Evolutionary conservation across 2,797 vertebrate genomes (phyloP).

Genomic region (Salarias fasciatus): DNA sequence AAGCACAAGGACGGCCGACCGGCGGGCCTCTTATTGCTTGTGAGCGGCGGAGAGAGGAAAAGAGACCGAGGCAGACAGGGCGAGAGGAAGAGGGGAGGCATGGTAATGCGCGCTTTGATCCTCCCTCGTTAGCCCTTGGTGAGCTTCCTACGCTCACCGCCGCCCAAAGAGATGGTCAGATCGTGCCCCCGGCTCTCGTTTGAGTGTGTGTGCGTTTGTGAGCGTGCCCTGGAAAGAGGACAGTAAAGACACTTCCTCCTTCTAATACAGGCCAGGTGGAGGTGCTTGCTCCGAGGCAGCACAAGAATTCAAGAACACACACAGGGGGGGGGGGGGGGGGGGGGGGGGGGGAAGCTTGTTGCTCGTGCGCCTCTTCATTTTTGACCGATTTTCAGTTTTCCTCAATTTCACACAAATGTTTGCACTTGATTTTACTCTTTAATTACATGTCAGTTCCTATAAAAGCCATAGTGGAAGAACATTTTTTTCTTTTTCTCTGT

Average conservation of each 20-base stretch:
- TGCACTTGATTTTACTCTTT: too few species aligned
- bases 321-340: too few species aligned
- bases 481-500: slow-evolving; percentile 84
- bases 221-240: slow-evolving; percentile 43
- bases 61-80: slow-evolving; percentile 49
- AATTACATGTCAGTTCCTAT: too few species aligned
- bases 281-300: slow-evolving; percentile 42
- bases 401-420: too few species aligned
- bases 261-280: slow-evolving; percentile 81
- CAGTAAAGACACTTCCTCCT: slow-evolving; percentile 75
- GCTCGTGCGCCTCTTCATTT: too few species aligned
- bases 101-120: slow-evolving; percentile 85
- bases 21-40: slow-evolving; percentile 77
- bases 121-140: slow-evolving; percentile 80
- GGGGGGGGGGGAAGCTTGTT: too few species aligned
- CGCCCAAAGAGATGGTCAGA: slow-evolving; percentile 74
- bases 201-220: slow-evolving; percentile 30
- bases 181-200: slow-evolving; percentile 51
- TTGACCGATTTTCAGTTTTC: too few species aligned
- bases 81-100: slow-evolving; percentile 70
- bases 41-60: slow-evolving; percentile 66
- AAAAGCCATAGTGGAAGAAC: too few species aligned
- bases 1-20: slow-evolving; percentile 79
- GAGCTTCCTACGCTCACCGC: slow-evolving; percentile 69
- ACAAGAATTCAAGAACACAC: slow-evolving; percentile 33